phyloP scores from a whole-genome alignment of 2,113 vertebrate genomes.

The Pollimyrus isidori region DNA sequence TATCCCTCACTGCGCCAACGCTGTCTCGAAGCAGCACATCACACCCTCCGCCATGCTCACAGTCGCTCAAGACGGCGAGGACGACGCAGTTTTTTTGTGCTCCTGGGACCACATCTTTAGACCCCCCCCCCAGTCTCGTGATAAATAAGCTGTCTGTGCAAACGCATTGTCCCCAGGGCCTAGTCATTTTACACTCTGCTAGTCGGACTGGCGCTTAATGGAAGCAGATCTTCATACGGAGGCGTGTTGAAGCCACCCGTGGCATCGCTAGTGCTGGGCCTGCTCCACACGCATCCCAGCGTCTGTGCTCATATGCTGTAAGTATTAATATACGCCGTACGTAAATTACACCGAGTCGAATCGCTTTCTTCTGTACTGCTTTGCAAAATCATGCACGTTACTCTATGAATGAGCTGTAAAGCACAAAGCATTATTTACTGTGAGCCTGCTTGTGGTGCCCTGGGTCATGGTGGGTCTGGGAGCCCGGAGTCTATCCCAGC shows the following conservation, averaged over 20 bases:
- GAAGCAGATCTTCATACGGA: constrained; percentile 39
- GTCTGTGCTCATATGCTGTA: neutral
- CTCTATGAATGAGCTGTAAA: neutral
- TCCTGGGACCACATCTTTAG: neutral
- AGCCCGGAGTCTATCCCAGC: neutral
- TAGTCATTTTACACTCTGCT: constrained; percentile 38
- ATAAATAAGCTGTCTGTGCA: constrained; percentile 28
- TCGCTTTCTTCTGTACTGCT: constrained; percentile 6
- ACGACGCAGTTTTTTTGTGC: neutral
- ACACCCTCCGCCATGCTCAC: neutral
- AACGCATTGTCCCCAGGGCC: constrained; percentile 33
- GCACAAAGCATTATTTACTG: neutral
- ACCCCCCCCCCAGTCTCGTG: neutral
- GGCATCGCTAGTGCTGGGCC: constrained; percentile 33
- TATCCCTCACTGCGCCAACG: neutral
- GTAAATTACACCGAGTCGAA: neutral
- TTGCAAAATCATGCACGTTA: neutral
- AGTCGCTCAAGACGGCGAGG: neutral
- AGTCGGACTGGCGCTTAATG: constrained; percentile 42
- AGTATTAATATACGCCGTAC: neutral
- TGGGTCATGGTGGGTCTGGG: neutral
- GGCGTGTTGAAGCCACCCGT: constrained; percentile 49
- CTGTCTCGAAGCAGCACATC: neutral
- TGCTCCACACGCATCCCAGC: neutral
- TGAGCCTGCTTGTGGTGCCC: neutral